Percentiles rank a stretch among this genome's conserved stretches.
Conservation (phyloP, 2,888 invertebrate species). For the Perizoma affinitatum region DNA sequence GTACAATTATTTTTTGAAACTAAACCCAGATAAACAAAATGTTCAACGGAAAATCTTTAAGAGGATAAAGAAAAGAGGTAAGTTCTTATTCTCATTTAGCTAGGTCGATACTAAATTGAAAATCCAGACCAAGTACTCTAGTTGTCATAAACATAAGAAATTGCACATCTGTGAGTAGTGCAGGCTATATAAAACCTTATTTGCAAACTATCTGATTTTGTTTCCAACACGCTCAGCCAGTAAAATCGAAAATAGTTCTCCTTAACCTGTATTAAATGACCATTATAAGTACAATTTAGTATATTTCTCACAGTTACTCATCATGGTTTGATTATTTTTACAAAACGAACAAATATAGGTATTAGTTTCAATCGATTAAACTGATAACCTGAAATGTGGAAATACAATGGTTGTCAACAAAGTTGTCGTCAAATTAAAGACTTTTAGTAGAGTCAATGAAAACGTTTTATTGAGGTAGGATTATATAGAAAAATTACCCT, state of each 20-base stretch:
- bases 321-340: too few species aligned
- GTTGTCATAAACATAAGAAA: constrained; percentile 27
- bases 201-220: constrained; percentile 4
- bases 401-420: too few species aligned
- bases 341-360: too few species aligned
- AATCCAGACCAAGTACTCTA: constrained; percentile 23
- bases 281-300: too few species aligned
- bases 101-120: constrained; percentile 26
- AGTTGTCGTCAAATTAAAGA: background rate
- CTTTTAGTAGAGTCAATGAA: too few species aligned
- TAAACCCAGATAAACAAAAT: too few species aligned
- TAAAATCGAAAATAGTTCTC: too few species aligned
- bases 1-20: too few species aligned
- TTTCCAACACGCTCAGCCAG: background rate
- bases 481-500: too few species aligned
- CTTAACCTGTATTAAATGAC: too few species aligned
- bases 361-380: background rate
- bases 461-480: too few species aligned
- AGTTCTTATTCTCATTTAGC: constrained; percentile 8
- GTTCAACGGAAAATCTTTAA: background rate
- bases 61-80: background rate
- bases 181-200: background rate
- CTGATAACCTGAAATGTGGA: background rate
- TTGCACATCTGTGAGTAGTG: constrained; percentile 24
- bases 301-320: too few species aligned